Conservation (phyloP, 1,140 invertebrate species). For the Drosophila grimshawi region DNA sequence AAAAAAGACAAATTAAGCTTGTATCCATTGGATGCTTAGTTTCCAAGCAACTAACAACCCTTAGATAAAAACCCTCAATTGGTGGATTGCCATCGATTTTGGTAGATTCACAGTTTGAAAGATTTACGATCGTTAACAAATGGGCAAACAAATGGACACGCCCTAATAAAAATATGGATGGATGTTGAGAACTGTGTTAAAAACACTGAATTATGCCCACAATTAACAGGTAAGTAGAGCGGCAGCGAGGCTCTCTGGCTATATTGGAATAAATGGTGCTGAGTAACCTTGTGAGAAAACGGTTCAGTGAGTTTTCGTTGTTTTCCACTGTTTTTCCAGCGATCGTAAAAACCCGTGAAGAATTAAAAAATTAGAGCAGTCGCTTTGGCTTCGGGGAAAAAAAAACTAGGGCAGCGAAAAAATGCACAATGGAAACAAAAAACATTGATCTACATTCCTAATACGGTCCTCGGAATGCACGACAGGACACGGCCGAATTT, state of each 20-base stretch:
- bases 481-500: slow-evolving; percentile 65
- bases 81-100: neutral
- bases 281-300: slow-evolving; percentile 63
- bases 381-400: slow-evolving; percentile 69
- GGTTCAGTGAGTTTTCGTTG: slow-evolving; percentile 15
- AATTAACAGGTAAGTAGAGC: slow-evolving; percentile 73
- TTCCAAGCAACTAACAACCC: neutral
- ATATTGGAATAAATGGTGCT: slow-evolving; percentile 30
- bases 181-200: slow-evolving; percentile 21
- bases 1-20: neutral
- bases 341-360: slow-evolving; percentile 67
- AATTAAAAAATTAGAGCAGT: slow-evolving; percentile 82
- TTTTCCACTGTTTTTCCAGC: slow-evolving; percentile 50
- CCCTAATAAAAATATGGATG: slow-evolving; percentile 53
- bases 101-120: neutral
- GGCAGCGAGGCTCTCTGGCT: neutral
- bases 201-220: slow-evolving; percentile 60
- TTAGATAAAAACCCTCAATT: neutral
- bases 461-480: slow-evolving; percentile 57
- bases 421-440: slow-evolving; percentile 77
- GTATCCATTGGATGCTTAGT: neutral
- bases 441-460: slow-evolving; percentile 78
- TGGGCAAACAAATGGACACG: slow-evolving; percentile 11
- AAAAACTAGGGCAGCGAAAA: slow-evolving; percentile 79
- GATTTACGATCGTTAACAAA: slow-evolving; percentile 23